Conservation (phyloP, 2,113 vertebrate genomes). For the Chloropsis hardwickii region DNA sequence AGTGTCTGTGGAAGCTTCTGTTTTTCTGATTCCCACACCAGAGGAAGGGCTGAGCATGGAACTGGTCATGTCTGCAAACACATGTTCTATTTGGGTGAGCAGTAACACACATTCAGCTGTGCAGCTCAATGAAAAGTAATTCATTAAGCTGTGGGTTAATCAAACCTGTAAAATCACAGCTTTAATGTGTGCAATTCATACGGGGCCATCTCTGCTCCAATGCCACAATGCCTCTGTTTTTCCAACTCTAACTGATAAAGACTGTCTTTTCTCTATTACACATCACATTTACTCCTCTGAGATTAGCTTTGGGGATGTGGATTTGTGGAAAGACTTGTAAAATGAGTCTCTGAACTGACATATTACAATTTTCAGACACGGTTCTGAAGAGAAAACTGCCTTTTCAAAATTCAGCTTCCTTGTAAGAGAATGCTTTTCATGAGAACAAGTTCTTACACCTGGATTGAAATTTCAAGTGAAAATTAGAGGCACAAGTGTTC, state of each 20-base stretch:
- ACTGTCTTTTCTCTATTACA: not conserved
- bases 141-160: not conserved
- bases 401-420: not conserved
- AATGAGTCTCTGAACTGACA: not conserved
- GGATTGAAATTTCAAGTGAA: not conserved
- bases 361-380: not conserved
- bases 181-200: not conserved
- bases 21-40: not conserved
- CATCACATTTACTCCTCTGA: not conserved
- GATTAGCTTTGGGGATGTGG: not conserved
- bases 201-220: not conserved
- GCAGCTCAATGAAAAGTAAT: not conserved
- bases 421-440: not conserved
- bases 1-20: not conserved
- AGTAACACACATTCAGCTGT: not conserved
- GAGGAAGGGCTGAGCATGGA: not conserved
- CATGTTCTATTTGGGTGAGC: not conserved
- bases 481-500: not conserved
- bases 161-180: not conserved
- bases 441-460: not conserved
- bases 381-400: not conserved
- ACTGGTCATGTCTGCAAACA: not conserved
- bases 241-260: not conserved
- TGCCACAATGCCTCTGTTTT: not conserved
- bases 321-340: not conserved